Percentiles rank a stretch among this genome's conserved stretches.
These are phyloP conservation scores for Haemorhous mexicanus DNA, from an alignment of 2,113 vertebrate species.

Conservation along the genomic window DNA sequence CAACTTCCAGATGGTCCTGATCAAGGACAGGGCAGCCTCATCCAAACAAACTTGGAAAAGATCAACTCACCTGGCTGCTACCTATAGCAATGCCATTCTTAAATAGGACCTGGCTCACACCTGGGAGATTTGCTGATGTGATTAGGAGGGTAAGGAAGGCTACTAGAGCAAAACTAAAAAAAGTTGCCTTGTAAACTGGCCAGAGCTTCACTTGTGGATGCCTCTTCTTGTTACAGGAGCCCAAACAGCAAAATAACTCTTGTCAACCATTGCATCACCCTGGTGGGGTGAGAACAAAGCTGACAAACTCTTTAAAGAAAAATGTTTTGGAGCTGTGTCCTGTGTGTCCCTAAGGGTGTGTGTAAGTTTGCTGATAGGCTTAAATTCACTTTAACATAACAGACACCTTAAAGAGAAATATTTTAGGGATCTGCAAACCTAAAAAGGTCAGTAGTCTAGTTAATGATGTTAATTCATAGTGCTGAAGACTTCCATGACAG, in stretches of 20 bases:
- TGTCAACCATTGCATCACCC: rapidly evolving
- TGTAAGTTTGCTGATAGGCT: neutral
- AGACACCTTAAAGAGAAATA: neutral
- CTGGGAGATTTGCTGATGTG: neutral
- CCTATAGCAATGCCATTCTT: neutral
- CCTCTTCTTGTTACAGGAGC: neutral
- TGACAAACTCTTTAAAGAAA: neutral
- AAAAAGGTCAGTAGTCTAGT: neutral
- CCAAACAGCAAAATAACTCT: neutral
- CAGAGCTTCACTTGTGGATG: neutral
- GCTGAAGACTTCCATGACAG: neutral
- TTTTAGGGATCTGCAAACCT: neutral
- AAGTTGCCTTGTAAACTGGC: neutral
- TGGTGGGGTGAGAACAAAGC: neutral
- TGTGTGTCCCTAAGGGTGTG: neutral
- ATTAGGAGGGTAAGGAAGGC: neutral
- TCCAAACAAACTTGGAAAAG: neutral
- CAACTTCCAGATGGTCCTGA: neutral
- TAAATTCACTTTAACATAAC: neutral
- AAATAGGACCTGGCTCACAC: neutral
- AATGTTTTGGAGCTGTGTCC: neutral
- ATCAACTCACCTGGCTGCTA: neutral
- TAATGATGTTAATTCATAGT: neutral
- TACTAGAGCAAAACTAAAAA: neutral
- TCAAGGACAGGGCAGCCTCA: neutral